Evolutionary conservation across 2,113 vertebrate species (phyloP), one percentile per base, ranked within the genome.

Genomic region (Nanorana parkeri): DNA sequence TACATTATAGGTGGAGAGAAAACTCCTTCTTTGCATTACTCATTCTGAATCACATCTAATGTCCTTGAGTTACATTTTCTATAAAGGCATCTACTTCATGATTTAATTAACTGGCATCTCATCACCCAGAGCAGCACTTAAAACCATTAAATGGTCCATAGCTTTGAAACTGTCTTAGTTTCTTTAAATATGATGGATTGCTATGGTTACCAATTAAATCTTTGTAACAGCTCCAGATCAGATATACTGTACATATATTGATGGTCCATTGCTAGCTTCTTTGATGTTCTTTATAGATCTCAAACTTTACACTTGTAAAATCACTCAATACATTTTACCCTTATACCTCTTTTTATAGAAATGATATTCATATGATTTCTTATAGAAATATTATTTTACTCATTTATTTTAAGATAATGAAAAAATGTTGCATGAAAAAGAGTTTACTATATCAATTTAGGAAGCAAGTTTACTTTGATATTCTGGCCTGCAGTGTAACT

Each of bases 111-210:
- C 16, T 28, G 21, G 54, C 20, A 71, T 26, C 23, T 3, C 8
- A 71, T 28, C 68, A 28, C 51, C 68, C 17, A 71, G 24, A 47
- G n/a, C 21, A 71, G n/a, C 17, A 55, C 13, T 26, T 52, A 72
- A 28, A 17, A 28, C 17, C 21, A 55, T 72, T 72, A 55, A 72
- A 51, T 13, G 17, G 3, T 29, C 17, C 51, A 72, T 17, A 10
- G 8, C 19, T 29, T 20, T n/a, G 51, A 51, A 55, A 13, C 51
- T 19, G 60, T 63, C 60, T 24, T 24, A 23, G 16, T 55, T 6
- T 36, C 23, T 11, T 32, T 24, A 68, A 17, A 72, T 72, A 29
- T 72, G 68, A 55, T 55, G 28, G 17, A 55, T 72, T 29, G 17
- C 55, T 28, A 55, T 29, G 55, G 68, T 55, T 29, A 55, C 4